Evolutionary conservation across 92 coral and sea anemone species (phyloP).

Genomic region (Palythoa grandis): DNA sequence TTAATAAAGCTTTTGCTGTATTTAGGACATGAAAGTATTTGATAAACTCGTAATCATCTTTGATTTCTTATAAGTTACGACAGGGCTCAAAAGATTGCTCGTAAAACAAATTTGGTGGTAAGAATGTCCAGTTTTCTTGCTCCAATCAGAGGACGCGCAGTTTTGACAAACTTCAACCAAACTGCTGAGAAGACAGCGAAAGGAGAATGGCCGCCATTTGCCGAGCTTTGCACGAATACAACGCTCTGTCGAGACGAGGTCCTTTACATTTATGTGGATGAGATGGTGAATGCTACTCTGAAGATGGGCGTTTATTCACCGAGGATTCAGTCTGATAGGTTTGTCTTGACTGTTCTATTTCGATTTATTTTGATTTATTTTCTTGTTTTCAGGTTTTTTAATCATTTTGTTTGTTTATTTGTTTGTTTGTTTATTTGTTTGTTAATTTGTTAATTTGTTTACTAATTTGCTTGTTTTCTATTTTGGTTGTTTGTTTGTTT

Average conservation of each 20-base stretch:
- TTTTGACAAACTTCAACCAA: slow-evolving; percentile 36
- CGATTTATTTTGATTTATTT: not conserved
- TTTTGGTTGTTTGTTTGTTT: not conserved
- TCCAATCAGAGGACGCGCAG: slow-evolving; percentile 9
- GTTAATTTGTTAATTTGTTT: no score
- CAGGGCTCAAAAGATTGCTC: not conserved
- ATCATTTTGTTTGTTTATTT: no score
- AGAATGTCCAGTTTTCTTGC: not conserved
- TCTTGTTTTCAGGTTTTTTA: no score
- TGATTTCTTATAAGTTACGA: not conserved
- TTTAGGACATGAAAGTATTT: not conserved
- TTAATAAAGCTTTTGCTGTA: not conserved
- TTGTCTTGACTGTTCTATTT: not conserved
- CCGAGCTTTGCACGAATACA: slow-evolving; percentile 9
- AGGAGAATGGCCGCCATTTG: slow-evolving; percentile 32
- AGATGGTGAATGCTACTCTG: slow-evolving; percentile 22
- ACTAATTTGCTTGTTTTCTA: no score
- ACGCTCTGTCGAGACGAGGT: not conserved
- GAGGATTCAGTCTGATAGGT: not conserved
- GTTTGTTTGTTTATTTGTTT: not conserved
- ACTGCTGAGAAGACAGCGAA: slow-evolving; percentile 10
- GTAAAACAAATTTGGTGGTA: not conserved
- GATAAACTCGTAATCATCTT: not conserved
- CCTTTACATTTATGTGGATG: slow-evolving; percentile 22
- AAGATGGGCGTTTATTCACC: slow-evolving; percentile 43